Percentiles rank a stretch among this genome's conserved stretches.
phyloP scores from a whole-genome alignment of 2,113 vertebrate genomes.

The Salvelinus sp. region DNA sequence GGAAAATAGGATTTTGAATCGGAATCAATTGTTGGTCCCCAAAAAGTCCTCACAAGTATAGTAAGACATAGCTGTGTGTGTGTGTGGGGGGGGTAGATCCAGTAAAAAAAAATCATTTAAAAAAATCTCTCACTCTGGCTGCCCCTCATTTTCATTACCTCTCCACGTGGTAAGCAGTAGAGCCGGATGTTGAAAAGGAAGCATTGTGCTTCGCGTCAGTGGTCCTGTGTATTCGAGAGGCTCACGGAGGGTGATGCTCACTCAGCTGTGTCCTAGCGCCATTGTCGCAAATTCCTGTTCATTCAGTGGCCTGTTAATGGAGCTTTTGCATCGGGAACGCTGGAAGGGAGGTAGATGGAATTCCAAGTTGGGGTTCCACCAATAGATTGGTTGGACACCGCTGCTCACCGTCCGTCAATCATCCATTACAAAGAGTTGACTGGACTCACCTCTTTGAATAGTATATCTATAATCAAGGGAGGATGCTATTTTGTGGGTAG shows the following conservation, averaged over 20 bases:
- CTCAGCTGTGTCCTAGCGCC: slow-evolving; percentile 71
- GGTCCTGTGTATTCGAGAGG: slow-evolving; percentile 66
- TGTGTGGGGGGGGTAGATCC: slow-evolving; percentile 11
- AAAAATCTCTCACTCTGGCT: slow-evolving; percentile 30
- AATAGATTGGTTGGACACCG: background rate
- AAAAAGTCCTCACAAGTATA: no score
- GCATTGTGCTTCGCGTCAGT: slow-evolving; percentile 69
- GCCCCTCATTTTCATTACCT: slow-evolving; percentile 53
- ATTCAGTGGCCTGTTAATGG: slow-evolving; percentile 57
- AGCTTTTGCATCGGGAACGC: slow-evolving; percentile 43
- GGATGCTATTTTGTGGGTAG: background rate
- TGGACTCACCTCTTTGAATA: background rate
- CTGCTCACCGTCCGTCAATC: background rate
- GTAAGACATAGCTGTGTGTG: background rate
- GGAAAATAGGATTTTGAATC: no score
- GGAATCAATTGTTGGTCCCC: no score
- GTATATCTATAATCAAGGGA: background rate
- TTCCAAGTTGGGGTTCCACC: background rate
- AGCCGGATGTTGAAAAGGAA: slow-evolving; percentile 60
- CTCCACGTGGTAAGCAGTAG: slow-evolving; percentile 66
- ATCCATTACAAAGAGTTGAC: background rate
- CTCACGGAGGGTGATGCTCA: slow-evolving; percentile 69
- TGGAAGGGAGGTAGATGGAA: slow-evolving; percentile 5
- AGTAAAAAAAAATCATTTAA: slow-evolving; percentile 16
- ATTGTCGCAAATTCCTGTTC: slow-evolving; percentile 74